phyloP scores from a whole-genome alignment of 2,113 vertebrate species.

The Otis tarda region DNA sequence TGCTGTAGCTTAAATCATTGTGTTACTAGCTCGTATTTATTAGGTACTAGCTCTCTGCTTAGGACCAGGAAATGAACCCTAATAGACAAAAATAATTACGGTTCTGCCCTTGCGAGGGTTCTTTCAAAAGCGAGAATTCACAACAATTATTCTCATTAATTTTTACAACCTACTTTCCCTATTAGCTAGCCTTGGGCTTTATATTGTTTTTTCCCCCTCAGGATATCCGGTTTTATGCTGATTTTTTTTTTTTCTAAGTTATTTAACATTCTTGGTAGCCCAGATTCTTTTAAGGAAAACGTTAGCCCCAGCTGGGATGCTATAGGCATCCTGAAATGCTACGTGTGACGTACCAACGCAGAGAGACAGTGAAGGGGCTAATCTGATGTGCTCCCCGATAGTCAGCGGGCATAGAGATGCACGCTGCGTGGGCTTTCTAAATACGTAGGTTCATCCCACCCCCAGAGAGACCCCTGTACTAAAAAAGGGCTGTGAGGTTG shows the following conservation, averaged over 20 bases:
- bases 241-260: neutral
- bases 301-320: neutral
- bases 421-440: neutral
- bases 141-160: slow-evolving; percentile 83
- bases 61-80: slow-evolving; percentile 80
- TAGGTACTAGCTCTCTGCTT: slow-evolving; percentile 73
- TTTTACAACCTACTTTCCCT: slow-evolving; percentile 76
- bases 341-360: rapidly evolving
- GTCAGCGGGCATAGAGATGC: neutral
- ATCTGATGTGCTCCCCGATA: neutral
- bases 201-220: slow-evolving; percentile 19
- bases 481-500: rapidly evolving
- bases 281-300: neutral
- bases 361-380: neutral
- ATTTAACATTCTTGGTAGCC: neutral
- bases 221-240: slow-evolving; percentile 64
- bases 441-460: neutral
- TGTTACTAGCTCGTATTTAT: slow-evolving; percentile 72
- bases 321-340: neutral
- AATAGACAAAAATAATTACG: slow-evolving; percentile 83
- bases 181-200: slow-evolving; percentile 60
- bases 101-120: slow-evolving; percentile 68
- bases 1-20: slow-evolving; percentile 68
- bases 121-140: slow-evolving; percentile 74
- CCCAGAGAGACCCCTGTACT: neutral